Evolutionary conservation across 1,140 invertebrate genomes (phyloP).

Genomic region (Acromyrmex charruanus): DNA sequence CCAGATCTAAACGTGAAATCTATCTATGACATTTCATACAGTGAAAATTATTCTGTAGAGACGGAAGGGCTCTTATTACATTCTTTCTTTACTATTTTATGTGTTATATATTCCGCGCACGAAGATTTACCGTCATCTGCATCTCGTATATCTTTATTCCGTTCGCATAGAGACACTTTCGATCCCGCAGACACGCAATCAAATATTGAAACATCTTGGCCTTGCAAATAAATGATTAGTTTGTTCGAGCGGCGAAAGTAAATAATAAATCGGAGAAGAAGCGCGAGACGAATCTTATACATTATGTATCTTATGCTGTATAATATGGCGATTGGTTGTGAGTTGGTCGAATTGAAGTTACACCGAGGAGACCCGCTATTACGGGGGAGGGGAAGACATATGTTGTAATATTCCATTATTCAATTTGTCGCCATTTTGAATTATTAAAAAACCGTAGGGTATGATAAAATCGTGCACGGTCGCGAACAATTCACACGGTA

Average conservation of each 20-base stretch:
- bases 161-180: neutral
- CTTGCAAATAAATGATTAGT: conserved; percentile 54
- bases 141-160: conserved; percentile 20
- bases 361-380: neutral
- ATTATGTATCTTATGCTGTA: conserved; percentile 36
- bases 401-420: conserved; percentile 46
- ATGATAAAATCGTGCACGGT: neutral
- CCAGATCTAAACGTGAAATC: neutral
- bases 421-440: conserved; percentile 9
- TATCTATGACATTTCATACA: neutral
- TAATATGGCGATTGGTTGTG: conserved; percentile 37
- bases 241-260: conserved; percentile 21
- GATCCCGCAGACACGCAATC: conserved; percentile 19
- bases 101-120: conserved; percentile 24
- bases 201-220: conserved; percentile 42
- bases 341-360: conserved; percentile 16
- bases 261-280: conserved; percentile 43
- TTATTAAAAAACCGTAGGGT: conserved; percentile 33
- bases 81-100: conserved; percentile 12
- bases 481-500: neutral
- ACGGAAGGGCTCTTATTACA: conserved; percentile 28
- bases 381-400: neutral
- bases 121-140: neutral
- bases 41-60: conserved; percentile 8
- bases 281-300: neutral